Percentiles rank a stretch among this genome's conserved stretches.
Evolutionary conservation across 2,113 vertebrate species (phyloP).

Genomic region (Trogon melanurus): DNA sequence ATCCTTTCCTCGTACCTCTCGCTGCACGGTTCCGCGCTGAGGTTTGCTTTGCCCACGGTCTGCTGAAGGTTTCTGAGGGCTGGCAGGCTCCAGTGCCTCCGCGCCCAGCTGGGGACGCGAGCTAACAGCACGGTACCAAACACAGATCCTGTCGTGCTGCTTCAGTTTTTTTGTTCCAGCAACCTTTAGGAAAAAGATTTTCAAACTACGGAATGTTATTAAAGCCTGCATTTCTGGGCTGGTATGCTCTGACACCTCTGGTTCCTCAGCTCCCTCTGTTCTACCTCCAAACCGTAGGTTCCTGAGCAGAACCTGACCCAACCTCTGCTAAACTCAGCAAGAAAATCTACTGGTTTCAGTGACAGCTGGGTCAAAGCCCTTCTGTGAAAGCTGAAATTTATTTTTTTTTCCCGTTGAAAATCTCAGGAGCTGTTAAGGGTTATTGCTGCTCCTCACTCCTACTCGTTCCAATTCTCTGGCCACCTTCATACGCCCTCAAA

Average conservation of each 20-base stretch:
- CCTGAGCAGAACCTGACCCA: background rate
- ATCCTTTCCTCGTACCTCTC: background rate
- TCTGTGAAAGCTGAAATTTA: background rate
- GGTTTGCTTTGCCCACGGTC: background rate
- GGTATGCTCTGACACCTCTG: background rate
- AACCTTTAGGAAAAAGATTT: background rate
- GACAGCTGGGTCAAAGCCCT: background rate
- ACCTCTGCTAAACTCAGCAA: background rate
- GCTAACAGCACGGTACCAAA: background rate
- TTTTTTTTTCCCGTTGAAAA: background rate
- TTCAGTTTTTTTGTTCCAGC: background rate
- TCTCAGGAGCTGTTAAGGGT: background rate
- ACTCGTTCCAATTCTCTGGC: background rate
- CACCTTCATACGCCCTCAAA: background rate
- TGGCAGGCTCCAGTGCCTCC: background rate
- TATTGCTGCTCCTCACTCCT: background rate
- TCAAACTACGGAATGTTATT: background rate
- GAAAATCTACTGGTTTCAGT: background rate
- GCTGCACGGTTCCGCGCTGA: background rate
- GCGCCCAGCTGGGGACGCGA: background rate
- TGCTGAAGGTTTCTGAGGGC: accelerated
- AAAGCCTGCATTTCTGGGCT: background rate
- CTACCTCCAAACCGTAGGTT: background rate
- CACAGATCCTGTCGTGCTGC: background rate
- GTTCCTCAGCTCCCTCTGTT: background rate